These are phyloP conservation scores for Ectobius pallidus DNA, from an alignment of 2,888 invertebrate genomes.

Conservation along the genomic window DNA sequence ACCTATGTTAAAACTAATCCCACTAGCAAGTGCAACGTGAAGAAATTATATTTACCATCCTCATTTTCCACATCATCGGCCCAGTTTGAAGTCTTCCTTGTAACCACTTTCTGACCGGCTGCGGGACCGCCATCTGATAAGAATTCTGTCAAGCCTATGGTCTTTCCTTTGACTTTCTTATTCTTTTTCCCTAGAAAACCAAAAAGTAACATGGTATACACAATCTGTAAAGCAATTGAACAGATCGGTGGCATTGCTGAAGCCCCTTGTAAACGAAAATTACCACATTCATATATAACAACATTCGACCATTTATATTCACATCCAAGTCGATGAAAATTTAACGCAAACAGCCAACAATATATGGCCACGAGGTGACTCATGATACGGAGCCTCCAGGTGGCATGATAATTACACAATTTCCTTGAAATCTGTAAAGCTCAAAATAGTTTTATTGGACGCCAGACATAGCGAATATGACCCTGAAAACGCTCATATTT, in stretches of 20 bases:
- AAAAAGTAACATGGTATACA: slow-evolving; percentile 33
- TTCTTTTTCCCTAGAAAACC: slow-evolving; percentile 74
- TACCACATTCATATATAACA: no score
- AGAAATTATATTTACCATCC: slow-evolving; percentile 64
- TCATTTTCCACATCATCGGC: slow-evolving; percentile 85
- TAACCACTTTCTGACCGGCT: slow-evolving; percentile 58
- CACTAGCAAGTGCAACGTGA: no score
- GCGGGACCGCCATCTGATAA: slow-evolving; percentile 69
- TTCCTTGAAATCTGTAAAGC: not conserved
- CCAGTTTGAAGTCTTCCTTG: slow-evolving; percentile 68
- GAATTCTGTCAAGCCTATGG: slow-evolving; percentile 81
- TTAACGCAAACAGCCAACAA: slow-evolving; percentile 3
- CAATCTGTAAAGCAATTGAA: no score
- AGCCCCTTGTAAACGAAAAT: no score
- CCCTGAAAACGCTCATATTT: not conserved
- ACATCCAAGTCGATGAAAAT: no score
- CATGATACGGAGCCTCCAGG: slow-evolving; percentile 37
- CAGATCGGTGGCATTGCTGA: no score
- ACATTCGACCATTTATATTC: no score
- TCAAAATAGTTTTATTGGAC: not conserved
- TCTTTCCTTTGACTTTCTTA: slow-evolving; percentile 86
- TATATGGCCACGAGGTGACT: slow-evolving; percentile 51
- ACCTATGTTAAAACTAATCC: no score
- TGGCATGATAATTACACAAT: slow-evolving; percentile 21
- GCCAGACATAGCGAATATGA: not conserved